phyloP scores from a whole-genome alignment of 2,797 vertebrate genomes.

The Tauraco hartlaubi region DNA sequence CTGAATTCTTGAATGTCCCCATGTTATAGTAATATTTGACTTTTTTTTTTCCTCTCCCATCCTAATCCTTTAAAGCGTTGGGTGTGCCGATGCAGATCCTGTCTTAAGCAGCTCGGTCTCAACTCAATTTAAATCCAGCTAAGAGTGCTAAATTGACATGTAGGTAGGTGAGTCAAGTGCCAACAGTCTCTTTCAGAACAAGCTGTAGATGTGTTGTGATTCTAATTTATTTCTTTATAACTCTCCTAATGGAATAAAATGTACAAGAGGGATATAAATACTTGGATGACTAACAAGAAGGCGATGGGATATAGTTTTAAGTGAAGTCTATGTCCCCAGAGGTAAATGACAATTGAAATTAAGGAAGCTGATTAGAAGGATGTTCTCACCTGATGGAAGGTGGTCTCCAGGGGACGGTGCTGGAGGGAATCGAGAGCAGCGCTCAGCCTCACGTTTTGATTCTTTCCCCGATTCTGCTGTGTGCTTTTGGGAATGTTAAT shows the following conservation, averaged over 20 bases:
- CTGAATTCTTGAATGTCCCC: neutral
- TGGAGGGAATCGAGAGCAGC: neutral
- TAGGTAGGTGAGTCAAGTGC: constrained; percentile 55
- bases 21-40: neutral
- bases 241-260: constrained; percentile 47
- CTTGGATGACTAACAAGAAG: neutral
- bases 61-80: neutral
- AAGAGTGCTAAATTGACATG: constrained; percentile 16
- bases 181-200: constrained; percentile 29
- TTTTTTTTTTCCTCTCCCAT: neutral
- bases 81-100: neutral
- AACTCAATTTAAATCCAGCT: constrained; percentile 39
- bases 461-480: neutral
- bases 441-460: neutral
- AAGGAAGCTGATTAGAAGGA: neutral
- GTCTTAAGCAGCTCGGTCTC: neutral
- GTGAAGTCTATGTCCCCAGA: neutral
- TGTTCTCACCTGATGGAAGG: neutral
- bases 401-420: neutral
- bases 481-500: neutral
- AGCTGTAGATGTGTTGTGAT: constrained; percentile 54
- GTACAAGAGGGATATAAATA: neutral
- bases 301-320: neutral
- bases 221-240: constrained; percentile 56
- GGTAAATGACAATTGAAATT: neutral